Evolutionary conservation across 2,113 vertebrate species (phyloP).

Genomic region (Megaceryle maxima): DNA sequence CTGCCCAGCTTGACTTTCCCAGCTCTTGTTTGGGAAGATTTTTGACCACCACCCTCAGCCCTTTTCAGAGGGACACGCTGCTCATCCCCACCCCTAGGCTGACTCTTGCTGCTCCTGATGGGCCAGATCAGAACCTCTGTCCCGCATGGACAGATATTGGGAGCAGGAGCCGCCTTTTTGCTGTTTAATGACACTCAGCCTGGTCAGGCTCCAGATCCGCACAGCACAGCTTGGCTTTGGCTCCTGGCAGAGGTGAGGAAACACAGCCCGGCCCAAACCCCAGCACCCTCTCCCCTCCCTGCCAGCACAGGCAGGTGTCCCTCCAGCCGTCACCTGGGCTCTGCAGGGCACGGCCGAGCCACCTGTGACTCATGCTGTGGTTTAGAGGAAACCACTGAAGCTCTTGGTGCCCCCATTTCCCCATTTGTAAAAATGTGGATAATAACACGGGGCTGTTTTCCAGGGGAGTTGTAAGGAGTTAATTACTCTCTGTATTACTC

Average conservation of each 20-base stretch:
- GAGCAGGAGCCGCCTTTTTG: neutral
- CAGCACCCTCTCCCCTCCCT: neutral
- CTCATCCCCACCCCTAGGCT: neutral
- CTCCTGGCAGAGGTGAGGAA: neutral
- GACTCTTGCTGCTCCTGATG: rapidly evolving
- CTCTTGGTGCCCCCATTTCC: conserved; percentile 37
- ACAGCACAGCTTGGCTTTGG: neutral
- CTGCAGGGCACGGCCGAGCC: neutral
- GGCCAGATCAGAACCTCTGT: neutral
- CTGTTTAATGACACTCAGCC: neutral
- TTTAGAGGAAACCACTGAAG: neutral
- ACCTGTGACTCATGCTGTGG: neutral
- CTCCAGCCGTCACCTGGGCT: neutral
- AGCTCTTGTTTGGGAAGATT: neutral
- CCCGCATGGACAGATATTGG: rapidly evolving
- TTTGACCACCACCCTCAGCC: neutral
- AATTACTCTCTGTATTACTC: conserved; percentile 17
- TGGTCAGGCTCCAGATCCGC: neutral
- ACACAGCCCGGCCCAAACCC: rapidly evolving
- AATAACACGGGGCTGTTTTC: conserved; percentile 4
- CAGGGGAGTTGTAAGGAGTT: neutral
- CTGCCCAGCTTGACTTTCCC: neutral
- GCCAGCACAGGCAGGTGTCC: neutral
- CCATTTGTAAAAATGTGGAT: conserved; percentile 33
- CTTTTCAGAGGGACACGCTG: rapidly evolving